These are phyloP conservation scores for Calonectris borealis DNA, from an alignment of 2,113 vertebrate genomes.

Conservation along the genomic window DNA sequence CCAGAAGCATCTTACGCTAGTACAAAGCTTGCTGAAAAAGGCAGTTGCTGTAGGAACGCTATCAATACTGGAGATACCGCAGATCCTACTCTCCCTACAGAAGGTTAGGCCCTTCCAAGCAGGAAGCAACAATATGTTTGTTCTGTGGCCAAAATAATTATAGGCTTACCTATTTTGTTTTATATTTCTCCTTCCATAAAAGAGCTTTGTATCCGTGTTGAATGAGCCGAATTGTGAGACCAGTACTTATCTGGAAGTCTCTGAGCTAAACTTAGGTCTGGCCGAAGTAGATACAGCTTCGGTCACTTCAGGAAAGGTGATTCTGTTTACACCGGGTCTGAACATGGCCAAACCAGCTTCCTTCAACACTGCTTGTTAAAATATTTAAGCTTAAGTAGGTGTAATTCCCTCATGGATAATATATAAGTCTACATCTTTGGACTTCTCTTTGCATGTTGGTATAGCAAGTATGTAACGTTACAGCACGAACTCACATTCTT, in stretches of 20 bases:
- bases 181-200: slow-evolving; percentile 9
- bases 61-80: not conserved
- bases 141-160: slow-evolving; percentile 36
- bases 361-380: not conserved
- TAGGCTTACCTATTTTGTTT: not conserved
- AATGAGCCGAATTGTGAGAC: not conserved
- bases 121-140: slow-evolving; percentile 36
- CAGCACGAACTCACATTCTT: not conserved
- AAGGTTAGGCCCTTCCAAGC: slow-evolving; percentile 11
- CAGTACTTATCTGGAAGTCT: not conserved
- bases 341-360: not conserved
- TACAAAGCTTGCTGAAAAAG: not conserved
- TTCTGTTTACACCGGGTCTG: not conserved
- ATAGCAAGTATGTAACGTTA: not conserved
- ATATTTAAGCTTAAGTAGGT: not conserved
- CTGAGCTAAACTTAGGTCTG: not conserved
- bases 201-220: slow-evolving; percentile 11
- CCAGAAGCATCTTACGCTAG: not conserved
- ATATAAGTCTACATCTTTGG: not conserved
- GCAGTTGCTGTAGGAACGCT: not conserved
- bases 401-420: not conserved
- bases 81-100: not conserved
- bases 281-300: not conserved
- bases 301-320: not conserved
- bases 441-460: not conserved